These are phyloP conservation scores for Picathartes gymnocephalus DNA, from an alignment of 2,113 vertebrate species.

Conservation along the genomic window DNA sequence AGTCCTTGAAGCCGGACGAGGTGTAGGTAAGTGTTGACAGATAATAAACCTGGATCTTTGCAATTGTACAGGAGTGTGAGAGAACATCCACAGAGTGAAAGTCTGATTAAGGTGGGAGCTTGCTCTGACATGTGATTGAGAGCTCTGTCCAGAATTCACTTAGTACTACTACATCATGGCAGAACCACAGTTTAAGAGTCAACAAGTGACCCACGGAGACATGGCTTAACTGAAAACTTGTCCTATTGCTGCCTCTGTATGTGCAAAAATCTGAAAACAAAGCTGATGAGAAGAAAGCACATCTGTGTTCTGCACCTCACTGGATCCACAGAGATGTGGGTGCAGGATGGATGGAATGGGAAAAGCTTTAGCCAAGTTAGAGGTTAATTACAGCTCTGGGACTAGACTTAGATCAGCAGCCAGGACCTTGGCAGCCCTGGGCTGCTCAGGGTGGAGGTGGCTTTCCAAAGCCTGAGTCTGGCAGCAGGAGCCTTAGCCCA, in stretches of 20 bases:
- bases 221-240: neutral
- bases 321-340: neutral
- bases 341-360: neutral
- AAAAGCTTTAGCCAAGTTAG: neutral
- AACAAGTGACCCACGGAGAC: accelerated
- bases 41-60: neutral
- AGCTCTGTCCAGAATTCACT: neutral
- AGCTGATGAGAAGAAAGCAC: neutral
- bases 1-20: neutral
- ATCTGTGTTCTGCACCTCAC: neutral
- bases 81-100: neutral
- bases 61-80: accelerated
- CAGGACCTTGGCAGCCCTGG: neutral
- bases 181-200: neutral
- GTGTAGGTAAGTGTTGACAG: neutral
- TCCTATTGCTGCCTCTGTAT: neutral
- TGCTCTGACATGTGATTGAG: neutral
- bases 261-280: neutral
- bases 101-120: neutral
- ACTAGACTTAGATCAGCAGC: neutral
- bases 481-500: neutral
- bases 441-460: neutral
- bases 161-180: neutral
- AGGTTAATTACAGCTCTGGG: neutral
- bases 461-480: neutral